These are phyloP conservation scores for Lacerta agilis DNA, from an alignment of 2,797 vertebrate species.

Conservation along the genomic window DNA sequence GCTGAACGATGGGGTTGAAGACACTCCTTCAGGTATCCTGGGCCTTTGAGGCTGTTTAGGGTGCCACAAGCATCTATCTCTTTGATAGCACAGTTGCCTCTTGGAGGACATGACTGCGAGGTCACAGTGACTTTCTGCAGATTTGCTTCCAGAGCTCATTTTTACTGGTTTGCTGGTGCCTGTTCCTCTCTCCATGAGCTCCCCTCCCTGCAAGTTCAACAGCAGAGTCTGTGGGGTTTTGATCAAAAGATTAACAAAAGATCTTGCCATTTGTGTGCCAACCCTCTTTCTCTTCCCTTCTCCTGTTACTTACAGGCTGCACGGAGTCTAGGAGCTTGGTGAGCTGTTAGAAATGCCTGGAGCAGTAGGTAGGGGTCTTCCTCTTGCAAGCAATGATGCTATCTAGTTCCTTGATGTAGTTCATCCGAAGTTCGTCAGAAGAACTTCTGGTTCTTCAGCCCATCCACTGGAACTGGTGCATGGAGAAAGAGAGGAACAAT, in stretches of 20 bases:
- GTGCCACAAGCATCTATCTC: not conserved
- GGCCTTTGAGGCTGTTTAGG: no score
- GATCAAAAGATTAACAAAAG: slow-evolving; percentile 23
- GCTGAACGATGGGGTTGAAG: no score
- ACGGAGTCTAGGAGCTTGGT: slow-evolving; percentile 95
- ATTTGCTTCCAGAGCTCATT: slow-evolving; percentile 37
- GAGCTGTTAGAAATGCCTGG: slow-evolving; percentile 93
- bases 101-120: slow-evolving; percentile 23
- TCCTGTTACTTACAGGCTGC: slow-evolving; percentile 86
- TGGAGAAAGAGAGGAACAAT: slow-evolving; percentile 45
- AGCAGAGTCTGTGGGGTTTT: slow-evolving; percentile 41
- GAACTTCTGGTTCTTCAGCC: slow-evolving; percentile 97
- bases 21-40: no score
- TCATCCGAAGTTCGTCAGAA: slow-evolving; percentile 94
- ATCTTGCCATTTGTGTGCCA: not conserved
- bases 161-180: slow-evolving; percentile 21
- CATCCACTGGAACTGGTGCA: slow-evolving; percentile 92
- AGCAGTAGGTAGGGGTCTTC: slow-evolving; percentile 84
- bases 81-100: not conserved
- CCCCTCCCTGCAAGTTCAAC: not conserved
- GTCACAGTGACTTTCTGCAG: slow-evolving; percentile 33
- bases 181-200: slow-evolving; percentile 26
- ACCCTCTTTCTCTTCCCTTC: no score
- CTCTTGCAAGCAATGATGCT: slow-evolving; percentile 90
- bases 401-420: slow-evolving; percentile 96